A percentile compares a stretch with the other conserved stretches of the same genome.
Conservation (phyloP, 2,113 vertebrate genomes). For the Oncorhynchus gorbuscha region DNA sequence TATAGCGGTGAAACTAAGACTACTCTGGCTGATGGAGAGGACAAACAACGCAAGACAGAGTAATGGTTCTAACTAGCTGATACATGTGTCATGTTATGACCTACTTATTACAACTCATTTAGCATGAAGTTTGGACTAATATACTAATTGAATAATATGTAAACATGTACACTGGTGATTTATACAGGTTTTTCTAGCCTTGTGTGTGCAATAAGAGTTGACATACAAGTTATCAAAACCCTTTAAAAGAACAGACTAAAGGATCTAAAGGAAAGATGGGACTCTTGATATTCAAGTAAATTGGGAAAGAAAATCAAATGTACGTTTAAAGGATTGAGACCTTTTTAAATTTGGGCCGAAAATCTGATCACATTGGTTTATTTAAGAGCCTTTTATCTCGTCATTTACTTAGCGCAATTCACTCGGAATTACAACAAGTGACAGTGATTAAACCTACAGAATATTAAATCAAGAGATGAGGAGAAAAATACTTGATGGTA, state of each 20-base stretch:
- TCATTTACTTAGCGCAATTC: constrained; percentile 2
- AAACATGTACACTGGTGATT: no score
- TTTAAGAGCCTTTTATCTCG: constrained; percentile 20
- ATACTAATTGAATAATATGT: no score
- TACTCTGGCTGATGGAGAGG: no score
- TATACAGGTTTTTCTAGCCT: no score
- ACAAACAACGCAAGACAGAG: no score
- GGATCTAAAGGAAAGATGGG: neutral
- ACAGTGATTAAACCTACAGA: constrained; percentile 23
- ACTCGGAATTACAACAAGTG: constrained; percentile 21
- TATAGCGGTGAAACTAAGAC: no score
- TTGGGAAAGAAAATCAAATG: neutral
- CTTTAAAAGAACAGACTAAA: constrained; percentile 3
- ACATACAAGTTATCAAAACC: neutral
- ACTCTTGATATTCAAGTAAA: neutral
- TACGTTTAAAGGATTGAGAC: neutral
- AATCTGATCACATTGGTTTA: constrained; percentile 15
- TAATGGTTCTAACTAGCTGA: no score
- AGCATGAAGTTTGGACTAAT: no score
- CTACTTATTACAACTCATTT: no score
- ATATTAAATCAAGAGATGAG: constrained; percentile 26
- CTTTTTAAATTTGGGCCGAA: constrained; percentile 7
- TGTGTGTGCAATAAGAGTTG: neutral
- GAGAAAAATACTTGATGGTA: constrained; percentile 14
- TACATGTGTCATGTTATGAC: no score